A percentile compares a stretch with the other conserved stretches of the same genome.
Evolutionary conservation across 2,888 invertebrate species (phyloP).

Genomic region (Pheosia tremula): DNA sequence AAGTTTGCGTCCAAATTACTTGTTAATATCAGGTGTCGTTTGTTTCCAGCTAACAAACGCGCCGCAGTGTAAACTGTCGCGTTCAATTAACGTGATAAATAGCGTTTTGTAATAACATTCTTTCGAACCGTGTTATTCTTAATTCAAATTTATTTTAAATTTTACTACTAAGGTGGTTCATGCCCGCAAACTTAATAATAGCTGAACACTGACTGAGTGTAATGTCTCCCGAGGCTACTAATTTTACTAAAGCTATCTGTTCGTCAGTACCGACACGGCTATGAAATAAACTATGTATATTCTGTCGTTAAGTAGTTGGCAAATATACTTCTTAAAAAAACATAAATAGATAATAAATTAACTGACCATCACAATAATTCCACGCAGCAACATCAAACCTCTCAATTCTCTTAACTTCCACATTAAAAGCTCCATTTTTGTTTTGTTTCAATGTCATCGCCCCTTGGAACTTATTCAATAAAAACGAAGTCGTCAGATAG

Average conservation of each 20-base stretch:
- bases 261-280: too few relatives aligned
- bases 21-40: constrained; percentile 56
- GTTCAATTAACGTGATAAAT: neutral
- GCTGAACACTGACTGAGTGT: too few relatives aligned
- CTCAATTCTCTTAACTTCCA: neutral
- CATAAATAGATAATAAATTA: constrained; percentile 4
- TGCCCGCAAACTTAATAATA: too few relatives aligned
- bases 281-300: too few relatives aligned
- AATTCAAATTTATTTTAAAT: too few relatives aligned
- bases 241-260: too few relatives aligned
- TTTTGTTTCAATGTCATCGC: constrained; percentile 22
- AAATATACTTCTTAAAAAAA: neutral
- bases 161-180: too few relatives aligned
- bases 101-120: too few relatives aligned
- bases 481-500: constrained; percentile 25
- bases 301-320: neutral
- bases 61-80: neutral
- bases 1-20: constrained; percentile 57
- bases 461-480: constrained; percentile 34
- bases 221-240: too few relatives aligned
- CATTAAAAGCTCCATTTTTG: constrained; percentile 17
- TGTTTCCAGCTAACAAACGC: constrained; percentile 52
- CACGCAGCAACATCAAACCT: neutral
- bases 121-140: too few relatives aligned
- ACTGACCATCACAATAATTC: neutral